Evolutionary conservation across 2,113 vertebrate genomes (phyloP).

Genomic region (Cinclus mexicanus): DNA sequence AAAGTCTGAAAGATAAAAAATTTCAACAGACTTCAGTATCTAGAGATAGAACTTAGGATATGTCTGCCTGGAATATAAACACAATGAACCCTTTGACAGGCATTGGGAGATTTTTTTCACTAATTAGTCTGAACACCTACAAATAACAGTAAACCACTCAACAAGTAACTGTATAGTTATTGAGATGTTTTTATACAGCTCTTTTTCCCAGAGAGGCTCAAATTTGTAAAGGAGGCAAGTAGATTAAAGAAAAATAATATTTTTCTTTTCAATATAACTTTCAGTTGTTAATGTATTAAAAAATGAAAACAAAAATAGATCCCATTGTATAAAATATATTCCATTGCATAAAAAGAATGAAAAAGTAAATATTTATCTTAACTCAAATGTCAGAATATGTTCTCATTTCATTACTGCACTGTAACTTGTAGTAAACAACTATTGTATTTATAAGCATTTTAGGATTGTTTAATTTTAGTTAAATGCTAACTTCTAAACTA

Average conservation of each 20-base stretch:
- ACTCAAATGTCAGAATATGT: neutral
- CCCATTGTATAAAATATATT: neutral
- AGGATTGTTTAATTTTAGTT: neutral
- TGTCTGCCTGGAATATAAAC: neutral
- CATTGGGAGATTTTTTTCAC: neutral
- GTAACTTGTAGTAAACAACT: neutral
- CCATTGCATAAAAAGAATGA: neutral
- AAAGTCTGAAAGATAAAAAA: neutral
- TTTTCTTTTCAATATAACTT: neutral
- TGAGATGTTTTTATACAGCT: neutral
- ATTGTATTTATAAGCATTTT: neutral
- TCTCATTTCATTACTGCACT: neutral
- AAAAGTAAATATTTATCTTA: neutral
- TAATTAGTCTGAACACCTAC: neutral
- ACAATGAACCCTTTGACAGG: neutral
- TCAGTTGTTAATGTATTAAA: neutral
- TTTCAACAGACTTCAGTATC: neutral
- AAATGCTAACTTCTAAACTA: neutral
- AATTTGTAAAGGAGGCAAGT: neutral
- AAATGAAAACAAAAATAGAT: neutral
- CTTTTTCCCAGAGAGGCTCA: neutral
- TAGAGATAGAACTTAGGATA: neutral
- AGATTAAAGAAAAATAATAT: neutral
- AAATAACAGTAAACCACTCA: neutral
- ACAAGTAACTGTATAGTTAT: neutral